phyloP scores from a whole-genome alignment of 2,888 invertebrate species.

The Nemapogon koenigi region DNA sequence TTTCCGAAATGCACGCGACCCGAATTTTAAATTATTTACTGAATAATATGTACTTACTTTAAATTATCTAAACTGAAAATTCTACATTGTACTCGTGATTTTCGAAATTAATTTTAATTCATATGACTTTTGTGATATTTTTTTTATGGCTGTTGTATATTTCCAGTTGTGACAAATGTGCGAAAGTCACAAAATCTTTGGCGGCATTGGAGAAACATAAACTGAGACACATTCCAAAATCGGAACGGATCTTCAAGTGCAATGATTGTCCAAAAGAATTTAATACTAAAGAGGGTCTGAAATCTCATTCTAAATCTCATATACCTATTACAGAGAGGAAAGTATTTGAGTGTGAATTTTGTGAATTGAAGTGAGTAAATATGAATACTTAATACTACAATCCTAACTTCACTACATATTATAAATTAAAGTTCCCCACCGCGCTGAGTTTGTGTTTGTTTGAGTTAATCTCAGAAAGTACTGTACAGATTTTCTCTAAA shows the following conservation, averaged over 20 bases:
- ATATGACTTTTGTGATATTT: conserved; percentile 2
- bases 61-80: no score
- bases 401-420: no score
- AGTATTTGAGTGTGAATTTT: conserved; percentile 53
- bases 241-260: conserved; percentile 52
- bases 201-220: conserved; percentile 56
- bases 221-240: conserved; percentile 58
- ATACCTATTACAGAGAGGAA: conserved; percentile 60
- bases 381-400: no score
- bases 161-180: conserved; percentile 59
- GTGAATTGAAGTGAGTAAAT: conserved; percentile 59
- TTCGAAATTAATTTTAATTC: neutral
- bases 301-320: conserved; percentile 58
- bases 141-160: conserved; percentile 9
- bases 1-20: no score
- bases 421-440: no score
- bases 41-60: no score
- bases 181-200: conserved; percentile 51
- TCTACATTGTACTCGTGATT: no score
- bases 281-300: conserved; percentile 49
- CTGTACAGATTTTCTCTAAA: no score
- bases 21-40: no score
- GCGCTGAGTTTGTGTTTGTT: no score
- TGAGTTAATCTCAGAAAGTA: no score
- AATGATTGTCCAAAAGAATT: conserved; percentile 54